Percentiles rank a stretch among this genome's conserved stretches.
Conservation (phyloP, 64 coral and sea anemone genomes). For the Actinia equina region DNA sequence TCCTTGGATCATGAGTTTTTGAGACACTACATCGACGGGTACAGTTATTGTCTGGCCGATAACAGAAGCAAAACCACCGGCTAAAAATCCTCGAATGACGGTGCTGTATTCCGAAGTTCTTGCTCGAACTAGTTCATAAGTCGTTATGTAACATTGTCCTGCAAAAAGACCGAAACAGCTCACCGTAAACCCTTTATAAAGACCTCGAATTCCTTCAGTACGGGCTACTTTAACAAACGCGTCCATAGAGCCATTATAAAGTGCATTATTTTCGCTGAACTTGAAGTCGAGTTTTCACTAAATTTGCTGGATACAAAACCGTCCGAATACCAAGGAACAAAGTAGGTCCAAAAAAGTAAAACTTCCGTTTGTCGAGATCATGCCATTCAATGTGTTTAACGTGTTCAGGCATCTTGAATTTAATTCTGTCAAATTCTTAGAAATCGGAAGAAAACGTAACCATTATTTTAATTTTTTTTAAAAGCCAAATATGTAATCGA, state of each 20-base stretch:
- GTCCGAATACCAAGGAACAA: constrained; percentile 87
- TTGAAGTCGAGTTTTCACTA: constrained; percentile 92
- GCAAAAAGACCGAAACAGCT: constrained; percentile 73
- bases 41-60: constrained; percentile 92
- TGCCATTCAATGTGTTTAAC: constrained; percentile 97
- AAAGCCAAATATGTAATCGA: not conserved
- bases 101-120: constrained; percentile 65
- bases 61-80: constrained; percentile 84
- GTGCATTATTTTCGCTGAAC: constrained; percentile 87
- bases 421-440: not conserved
- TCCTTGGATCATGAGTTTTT: constrained; percentile 93
- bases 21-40: constrained; percentile 90
- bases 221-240: constrained; percentile 83
- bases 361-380: constrained; percentile 92
- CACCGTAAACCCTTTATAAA: constrained; percentile 97
- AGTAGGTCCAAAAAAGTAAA: constrained; percentile 94
- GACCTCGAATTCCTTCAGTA: constrained; percentile 87
- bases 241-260: constrained; percentile 96
- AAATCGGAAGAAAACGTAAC: not conserved
- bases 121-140: constrained; percentile 77
- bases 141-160: constrained; percentile 97
- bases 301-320: constrained; percentile 82
- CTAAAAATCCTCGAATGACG: constrained; percentile 79
- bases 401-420: constrained; percentile 73
- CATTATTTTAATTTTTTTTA: not conserved